These are phyloP conservation scores for Lagorchestes hirsutus DNA, from an alignment of 2,797 vertebrate species.

Conservation along the genomic window DNA sequence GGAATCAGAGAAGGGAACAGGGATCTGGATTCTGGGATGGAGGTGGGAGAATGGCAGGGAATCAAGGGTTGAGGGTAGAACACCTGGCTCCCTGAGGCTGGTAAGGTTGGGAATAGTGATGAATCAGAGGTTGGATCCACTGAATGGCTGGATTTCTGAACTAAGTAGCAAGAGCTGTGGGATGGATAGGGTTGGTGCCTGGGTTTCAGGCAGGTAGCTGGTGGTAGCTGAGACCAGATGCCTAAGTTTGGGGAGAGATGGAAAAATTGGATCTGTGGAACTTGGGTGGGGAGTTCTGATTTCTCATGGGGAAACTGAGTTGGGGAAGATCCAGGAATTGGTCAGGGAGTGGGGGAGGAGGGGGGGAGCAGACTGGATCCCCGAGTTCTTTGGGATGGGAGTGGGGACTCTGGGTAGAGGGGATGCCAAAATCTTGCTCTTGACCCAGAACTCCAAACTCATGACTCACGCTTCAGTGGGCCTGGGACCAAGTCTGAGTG, in stretches of 20 bases:
- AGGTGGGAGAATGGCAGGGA: not conserved
- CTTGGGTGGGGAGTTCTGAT: not conserved
- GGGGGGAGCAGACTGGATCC: not conserved
- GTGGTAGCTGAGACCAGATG: not conserved
- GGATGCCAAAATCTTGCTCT: constrained; percentile 49
- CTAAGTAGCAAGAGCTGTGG: not conserved
- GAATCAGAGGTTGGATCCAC: not conserved
- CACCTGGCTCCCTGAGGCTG: not conserved
- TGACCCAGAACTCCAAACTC: constrained; percentile 49
- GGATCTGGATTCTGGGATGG: not conserved
- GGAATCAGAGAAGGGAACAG: not conserved
- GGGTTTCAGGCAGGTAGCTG: not conserved
- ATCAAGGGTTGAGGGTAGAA: not conserved
- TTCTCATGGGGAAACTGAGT: constrained; percentile 3
- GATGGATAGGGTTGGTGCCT: not conserved
- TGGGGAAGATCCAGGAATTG: not conserved
- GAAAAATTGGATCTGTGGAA: not conserved
- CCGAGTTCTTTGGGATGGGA: not conserved
- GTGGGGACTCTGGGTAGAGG: not conserved
- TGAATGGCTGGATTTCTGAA: not conserved
- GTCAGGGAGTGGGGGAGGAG: not conserved
- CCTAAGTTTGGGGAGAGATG: not conserved
- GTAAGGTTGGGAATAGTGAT: no score
- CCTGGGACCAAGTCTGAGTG: constrained; percentile 22
- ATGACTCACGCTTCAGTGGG: constrained; percentile 62